These are phyloP conservation scores for Nesoenas mayeri DNA, from an alignment of 2,113 vertebrate genomes.

Conservation along the genomic window DNA sequence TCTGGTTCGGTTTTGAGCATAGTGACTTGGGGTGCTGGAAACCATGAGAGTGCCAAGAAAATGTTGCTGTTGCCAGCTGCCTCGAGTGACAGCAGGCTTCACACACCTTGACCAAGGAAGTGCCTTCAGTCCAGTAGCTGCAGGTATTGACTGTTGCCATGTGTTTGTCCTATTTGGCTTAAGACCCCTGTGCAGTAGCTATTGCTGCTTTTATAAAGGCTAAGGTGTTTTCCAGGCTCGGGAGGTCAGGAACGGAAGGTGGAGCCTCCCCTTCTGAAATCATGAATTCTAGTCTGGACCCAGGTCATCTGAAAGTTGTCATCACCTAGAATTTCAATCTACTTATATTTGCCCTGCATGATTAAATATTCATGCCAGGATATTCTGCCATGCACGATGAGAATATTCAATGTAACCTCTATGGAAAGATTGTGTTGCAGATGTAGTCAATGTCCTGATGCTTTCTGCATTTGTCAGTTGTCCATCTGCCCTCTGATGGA, in stretches of 20 bases:
- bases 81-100: background rate
- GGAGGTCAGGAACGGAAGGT: background rate
- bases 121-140: background rate
- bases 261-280: background rate
- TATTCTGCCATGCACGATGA: background rate
- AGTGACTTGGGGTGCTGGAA: background rate
- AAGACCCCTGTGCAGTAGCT: background rate
- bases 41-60: background rate
- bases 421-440: conserved; percentile 13
- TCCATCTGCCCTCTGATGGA: background rate
- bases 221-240: background rate
- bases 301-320: conserved; percentile 40
- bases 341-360: conserved; percentile 42
- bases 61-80: accelerated
- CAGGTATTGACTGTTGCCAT: background rate
- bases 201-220: background rate
- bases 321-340: conserved; percentile 41
- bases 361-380: conserved; percentile 52
- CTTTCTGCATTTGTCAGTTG: background rate
- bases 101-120: background rate
- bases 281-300: conserved; percentile 16
- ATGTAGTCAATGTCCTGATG: background rate
- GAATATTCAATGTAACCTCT: conserved; percentile 36
- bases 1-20: background rate
- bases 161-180: background rate